Percentiles rank a stretch among this genome's conserved stretches.
Conservation (phyloP, 2,797 vertebrate genomes). For the Agapornis canus region DNA sequence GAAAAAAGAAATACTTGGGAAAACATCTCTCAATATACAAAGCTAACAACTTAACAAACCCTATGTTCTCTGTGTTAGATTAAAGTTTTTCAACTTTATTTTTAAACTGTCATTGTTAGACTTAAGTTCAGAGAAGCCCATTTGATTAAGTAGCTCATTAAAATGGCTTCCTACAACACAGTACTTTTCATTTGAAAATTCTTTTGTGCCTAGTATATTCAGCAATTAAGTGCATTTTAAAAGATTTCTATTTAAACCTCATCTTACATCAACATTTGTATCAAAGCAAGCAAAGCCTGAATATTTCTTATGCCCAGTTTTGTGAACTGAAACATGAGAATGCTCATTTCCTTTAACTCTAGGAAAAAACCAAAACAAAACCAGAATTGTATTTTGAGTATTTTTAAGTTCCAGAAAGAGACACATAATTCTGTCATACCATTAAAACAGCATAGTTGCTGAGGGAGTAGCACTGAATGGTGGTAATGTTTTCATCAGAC, state of each 20-base stretch:
- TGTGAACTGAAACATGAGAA: not conserved
- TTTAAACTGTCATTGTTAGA: not conserved
- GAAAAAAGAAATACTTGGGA: not conserved
- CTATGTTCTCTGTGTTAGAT: too few species aligned
- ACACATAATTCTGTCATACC: constrained; percentile 74
- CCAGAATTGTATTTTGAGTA: not conserved
- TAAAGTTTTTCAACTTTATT: not conserved
- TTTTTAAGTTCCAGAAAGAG: not conserved
- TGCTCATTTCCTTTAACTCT: not conserved
- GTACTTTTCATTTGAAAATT: not conserved
- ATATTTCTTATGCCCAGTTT: not conserved
- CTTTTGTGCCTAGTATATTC: not conserved
- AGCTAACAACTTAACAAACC: not conserved
- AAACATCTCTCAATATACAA: not conserved
- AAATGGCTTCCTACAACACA: not conserved
- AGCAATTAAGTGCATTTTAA: not conserved
- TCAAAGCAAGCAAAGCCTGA: not conserved
- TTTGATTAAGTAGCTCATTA: not conserved
- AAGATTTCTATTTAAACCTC: not conserved
- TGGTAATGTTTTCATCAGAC: constrained; percentile 92
- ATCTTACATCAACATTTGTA: not conserved
- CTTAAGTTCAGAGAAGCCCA: not conserved
- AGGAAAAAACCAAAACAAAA: rapidly evolving
- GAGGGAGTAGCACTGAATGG: constrained; percentile 90
- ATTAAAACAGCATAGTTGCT: constrained; percentile 94